A percentile compares a stretch with the other conserved stretches of the same genome.
Conservation (phyloP, 1,140 invertebrate species). For the Pollicipes pollicipes region DNA sequence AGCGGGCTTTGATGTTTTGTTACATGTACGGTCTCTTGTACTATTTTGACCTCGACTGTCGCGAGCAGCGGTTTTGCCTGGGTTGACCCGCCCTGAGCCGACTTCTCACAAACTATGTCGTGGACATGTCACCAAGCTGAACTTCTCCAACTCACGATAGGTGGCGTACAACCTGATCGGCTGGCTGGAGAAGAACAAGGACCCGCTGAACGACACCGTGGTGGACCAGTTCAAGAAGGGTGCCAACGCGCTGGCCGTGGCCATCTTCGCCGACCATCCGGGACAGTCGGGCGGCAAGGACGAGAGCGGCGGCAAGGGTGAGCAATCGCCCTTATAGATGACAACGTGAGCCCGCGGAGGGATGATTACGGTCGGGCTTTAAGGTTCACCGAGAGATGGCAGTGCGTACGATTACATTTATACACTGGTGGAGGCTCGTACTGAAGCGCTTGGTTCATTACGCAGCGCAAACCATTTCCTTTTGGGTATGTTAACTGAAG, state of each 20-base stretch:
- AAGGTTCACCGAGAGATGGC: not conserved
- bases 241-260: slow-evolving; percentile 34
- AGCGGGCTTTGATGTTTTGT: too few species aligned
- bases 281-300: slow-evolving; percentile 47
- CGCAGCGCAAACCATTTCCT: too few species aligned
- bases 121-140: too few species aligned
- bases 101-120: too few species aligned
- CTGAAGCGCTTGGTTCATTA: too few species aligned
- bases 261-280: slow-evolving; percentile 13
- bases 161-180: slow-evolving; percentile 93
- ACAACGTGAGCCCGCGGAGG: not conserved
- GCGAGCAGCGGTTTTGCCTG: too few species aligned
- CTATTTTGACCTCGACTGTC: too few species aligned
- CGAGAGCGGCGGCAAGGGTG: slow-evolving; percentile 29
- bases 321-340: not conserved
- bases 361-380: not conserved
- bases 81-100: too few species aligned
- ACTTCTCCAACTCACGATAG: too few species aligned
- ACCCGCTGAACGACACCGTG: slow-evolving; percentile 96
- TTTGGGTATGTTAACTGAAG: not conserved
- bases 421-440: too few species aligned
- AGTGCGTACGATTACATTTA: not conserved
- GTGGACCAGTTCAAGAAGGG: slow-evolving; percentile 94
- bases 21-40: not conserved
- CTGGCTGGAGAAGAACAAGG: slow-evolving; percentile 99